phyloP scores from a whole-genome alignment of 2,888 invertebrate species.

The Lathronympha strigana region DNA sequence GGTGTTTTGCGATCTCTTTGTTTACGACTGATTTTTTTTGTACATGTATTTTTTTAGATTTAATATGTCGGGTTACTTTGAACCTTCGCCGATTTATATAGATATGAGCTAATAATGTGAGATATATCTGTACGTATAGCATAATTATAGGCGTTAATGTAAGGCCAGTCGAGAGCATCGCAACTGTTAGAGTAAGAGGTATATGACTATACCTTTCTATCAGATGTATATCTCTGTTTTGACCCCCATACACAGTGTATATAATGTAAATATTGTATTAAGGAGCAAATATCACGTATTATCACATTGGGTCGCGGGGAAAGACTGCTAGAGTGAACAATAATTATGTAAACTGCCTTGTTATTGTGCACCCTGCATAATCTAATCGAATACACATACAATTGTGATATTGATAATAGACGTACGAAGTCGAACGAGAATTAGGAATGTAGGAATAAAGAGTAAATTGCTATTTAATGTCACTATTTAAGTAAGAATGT shows the following conservation, averaged over 20 bases:
- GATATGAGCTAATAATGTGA: conserved; percentile 3
- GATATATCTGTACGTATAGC: conserved; percentile 10
- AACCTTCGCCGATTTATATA: background rate
- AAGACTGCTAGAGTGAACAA: conserved; percentile 32
- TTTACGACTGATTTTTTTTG: conserved; percentile 67
- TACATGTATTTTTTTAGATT: conserved; percentile 33
- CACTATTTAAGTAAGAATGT: no score
- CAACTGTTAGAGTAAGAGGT: background rate
- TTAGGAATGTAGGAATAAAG: background rate
- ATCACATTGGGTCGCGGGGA: conserved; percentile 22
- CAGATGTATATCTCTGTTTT: background rate
- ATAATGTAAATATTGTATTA: conserved; percentile 39
- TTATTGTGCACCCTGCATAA: background rate
- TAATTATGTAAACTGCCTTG: conserved; percentile 15
- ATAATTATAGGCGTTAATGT: background rate
- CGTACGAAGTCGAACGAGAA: background rate
- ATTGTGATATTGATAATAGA: background rate
- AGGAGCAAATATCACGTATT: conserved; percentile 33
- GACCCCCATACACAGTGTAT: conserved; percentile 8
- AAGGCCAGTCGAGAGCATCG: conserved; percentile 8
- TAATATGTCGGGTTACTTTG: conserved; percentile 1
- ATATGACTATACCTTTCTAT: background rate
- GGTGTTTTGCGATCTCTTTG: conserved; percentile 62
- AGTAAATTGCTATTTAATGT: no score
- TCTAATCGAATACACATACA: background rate